phyloP scores from a whole-genome alignment of 2,888 invertebrate species.

The Drosophila rubida region DNA sequence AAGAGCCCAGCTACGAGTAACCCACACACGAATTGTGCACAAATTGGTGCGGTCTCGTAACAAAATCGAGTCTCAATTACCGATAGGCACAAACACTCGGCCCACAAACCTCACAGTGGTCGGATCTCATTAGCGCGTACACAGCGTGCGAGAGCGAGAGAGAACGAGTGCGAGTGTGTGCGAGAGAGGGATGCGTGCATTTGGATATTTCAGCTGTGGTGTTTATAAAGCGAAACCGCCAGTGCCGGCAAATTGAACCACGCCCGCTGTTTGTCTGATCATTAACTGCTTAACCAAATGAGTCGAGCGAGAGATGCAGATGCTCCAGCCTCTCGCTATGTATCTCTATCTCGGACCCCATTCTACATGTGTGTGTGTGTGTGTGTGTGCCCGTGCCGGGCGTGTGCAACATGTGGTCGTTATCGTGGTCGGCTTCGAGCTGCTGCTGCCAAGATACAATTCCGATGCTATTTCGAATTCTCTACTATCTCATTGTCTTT shows the following conservation, averaged over 20 bases:
- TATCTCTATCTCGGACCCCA: neutral
- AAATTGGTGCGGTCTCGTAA: slow-evolving; percentile 72
- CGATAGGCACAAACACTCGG: slow-evolving; percentile 41
- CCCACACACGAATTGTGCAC: slow-evolving; percentile 55
- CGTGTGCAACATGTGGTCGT: slow-evolving; percentile 65
- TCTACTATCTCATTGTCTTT: slow-evolving; percentile 1
- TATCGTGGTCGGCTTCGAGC: slow-evolving; percentile 30
- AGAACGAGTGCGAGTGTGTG: neutral
- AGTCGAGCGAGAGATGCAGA: slow-evolving; percentile 49
- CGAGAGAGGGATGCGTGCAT: neutral
- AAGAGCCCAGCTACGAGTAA: slow-evolving; percentile 20
- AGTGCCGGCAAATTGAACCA: slow-evolving; percentile 47
- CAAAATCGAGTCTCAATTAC: slow-evolving; percentile 76
- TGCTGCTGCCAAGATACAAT: slow-evolving; percentile 37
- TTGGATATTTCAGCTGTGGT: slow-evolving; percentile 35
- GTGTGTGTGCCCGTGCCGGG: slow-evolving; percentile 40
- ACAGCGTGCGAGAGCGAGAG: neutral
- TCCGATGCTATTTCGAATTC: slow-evolving; percentile 7
- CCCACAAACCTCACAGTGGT: slow-evolving; percentile 50
- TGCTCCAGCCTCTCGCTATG: slow-evolving; percentile 22
- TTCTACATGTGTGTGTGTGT: slow-evolving; percentile 3
- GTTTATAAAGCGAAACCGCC: slow-evolving; percentile 53
- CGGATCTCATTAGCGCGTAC: slow-evolving; percentile 69
- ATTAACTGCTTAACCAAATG: slow-evolving; percentile 75
- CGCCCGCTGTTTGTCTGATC: slow-evolving; percentile 65